These are phyloP conservation scores for Alethe diademata DNA, from an alignment of 2,113 vertebrate genomes.

Conservation along the genomic window DNA sequence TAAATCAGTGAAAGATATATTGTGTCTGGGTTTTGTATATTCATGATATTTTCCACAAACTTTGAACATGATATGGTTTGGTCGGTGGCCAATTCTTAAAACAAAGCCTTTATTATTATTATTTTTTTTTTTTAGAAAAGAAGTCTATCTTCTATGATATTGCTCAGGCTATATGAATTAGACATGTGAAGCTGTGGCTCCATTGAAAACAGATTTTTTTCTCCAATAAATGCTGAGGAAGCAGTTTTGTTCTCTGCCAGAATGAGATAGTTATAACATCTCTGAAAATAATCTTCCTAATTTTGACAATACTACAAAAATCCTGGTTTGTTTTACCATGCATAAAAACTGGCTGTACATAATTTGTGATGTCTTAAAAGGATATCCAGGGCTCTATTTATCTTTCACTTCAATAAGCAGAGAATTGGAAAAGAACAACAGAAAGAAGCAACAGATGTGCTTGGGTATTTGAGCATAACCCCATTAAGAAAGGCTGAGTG, in stretches of 20 bases:
- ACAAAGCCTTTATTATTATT: not conserved
- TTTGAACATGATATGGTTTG: constrained; percentile 19
- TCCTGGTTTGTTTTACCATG: not conserved
- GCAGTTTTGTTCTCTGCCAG: constrained; percentile 7
- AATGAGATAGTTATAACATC: not conserved
- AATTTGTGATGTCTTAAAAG: not conserved
- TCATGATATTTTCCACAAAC: not conserved
- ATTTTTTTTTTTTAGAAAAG: not conserved
- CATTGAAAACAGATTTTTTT: constrained; percentile 44
- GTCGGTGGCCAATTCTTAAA: constrained; percentile 13
- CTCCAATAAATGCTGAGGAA: constrained; percentile 33
- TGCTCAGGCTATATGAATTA: not conserved
- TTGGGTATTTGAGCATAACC: not conserved
- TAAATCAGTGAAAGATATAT: not conserved
- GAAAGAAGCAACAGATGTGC: not conserved
- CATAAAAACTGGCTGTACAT: not conserved
- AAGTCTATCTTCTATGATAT: not conserved
- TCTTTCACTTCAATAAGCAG: not conserved
- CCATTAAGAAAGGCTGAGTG: not conserved
- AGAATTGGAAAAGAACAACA: not conserved
- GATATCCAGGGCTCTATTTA: not conserved
- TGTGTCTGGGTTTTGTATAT: not conserved
- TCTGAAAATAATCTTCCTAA: not conserved
- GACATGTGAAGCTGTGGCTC: not conserved
- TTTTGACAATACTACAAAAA: constrained; percentile 1